Conservation (phyloP, 2,888 invertebrate genomes). For the Octonoba sinensis region DNA sequence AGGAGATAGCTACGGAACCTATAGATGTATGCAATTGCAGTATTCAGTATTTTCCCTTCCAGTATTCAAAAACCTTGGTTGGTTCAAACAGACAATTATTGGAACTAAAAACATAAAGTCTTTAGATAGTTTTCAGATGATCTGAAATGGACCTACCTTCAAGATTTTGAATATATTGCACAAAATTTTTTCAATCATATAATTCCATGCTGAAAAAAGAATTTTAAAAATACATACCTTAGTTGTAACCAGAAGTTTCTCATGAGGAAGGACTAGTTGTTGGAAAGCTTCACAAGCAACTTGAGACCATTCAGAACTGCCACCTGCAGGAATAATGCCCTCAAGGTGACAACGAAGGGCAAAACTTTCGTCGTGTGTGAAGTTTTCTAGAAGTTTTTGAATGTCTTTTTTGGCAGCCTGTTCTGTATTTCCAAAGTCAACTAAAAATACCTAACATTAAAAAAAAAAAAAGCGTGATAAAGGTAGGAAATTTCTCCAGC, state of each 20-base stretch:
- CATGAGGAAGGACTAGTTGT: conserved; percentile 64
- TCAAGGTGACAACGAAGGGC: conserved; percentile 80
- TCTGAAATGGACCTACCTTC: too few species aligned
- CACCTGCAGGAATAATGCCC: conserved; percentile 79
- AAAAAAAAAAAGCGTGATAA: neutral
- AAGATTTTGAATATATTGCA: too few species aligned
- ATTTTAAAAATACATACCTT: conserved; percentile 22
- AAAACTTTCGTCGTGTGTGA: conserved; percentile 75
- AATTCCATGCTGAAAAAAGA: too few species aligned
- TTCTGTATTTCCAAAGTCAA: conserved; percentile 78
- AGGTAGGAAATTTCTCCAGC: too few species aligned
- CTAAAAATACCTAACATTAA: conserved; percentile 75
- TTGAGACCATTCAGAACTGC: conserved; percentile 69
- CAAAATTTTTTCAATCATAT: too few species aligned
- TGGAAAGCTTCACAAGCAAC: conserved; percentile 69
- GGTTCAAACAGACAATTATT: too few species aligned
- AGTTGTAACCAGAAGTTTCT: conserved; percentile 25
- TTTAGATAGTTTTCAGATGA: neutral
- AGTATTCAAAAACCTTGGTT: too few species aligned
- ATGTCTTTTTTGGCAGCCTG: conserved; percentile 73
- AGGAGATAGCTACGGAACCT: too few species aligned
- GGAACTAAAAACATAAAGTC: neutral
- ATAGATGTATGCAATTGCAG: too few species aligned
- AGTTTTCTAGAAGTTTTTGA: conserved; percentile 74
- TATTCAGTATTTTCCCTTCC: too few species aligned